Conservation (phyloP, 2,888 invertebrate genomes). For the Monochamus alternatus region DNA sequence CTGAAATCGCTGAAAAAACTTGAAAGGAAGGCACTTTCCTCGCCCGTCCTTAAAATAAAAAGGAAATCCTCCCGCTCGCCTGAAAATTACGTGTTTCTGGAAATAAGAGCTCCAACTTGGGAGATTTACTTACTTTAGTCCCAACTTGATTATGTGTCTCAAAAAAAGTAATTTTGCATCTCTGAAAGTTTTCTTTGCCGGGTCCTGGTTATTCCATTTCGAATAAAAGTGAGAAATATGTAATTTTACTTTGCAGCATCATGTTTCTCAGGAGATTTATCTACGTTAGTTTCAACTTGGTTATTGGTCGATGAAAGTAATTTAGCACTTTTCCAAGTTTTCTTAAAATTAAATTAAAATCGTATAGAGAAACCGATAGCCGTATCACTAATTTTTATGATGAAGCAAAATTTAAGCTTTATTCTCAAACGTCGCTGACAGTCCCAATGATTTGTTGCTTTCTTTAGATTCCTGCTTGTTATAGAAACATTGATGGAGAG, state of each 20-base stretch:
- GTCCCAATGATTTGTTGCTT: neutral
- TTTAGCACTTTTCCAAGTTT: no score
- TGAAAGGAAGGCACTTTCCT: conserved; percentile 33
- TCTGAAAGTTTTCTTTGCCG: neutral
- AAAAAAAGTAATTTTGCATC: neutral
- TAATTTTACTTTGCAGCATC: no score
- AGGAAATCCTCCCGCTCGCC: conserved; percentile 19
- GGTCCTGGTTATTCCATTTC: no score
- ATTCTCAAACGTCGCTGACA: neutral
- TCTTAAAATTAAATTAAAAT: no score
- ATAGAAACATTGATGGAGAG: neutral
- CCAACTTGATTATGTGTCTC: conserved; percentile 3
- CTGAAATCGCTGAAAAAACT: conserved; percentile 29
- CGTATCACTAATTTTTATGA: no score
- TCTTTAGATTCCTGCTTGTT: conserved; percentile 6
- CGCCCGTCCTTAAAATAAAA: conserved; percentile 14
- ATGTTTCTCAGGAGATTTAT: no score
- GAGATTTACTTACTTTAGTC: conserved; percentile 19
- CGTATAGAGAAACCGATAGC: no score
- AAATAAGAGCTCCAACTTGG: conserved; percentile 9
- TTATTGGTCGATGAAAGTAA: no score
- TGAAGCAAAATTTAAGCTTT: neutral
- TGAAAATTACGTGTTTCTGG: conserved; percentile 13
- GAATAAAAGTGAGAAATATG: no score
- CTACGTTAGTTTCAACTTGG: no score